Evolutionary conservation across 2,797 vertebrate species (phyloP), one percentile per base, ranked within the genome.

Genomic region (Pseudomugil gertrudae): DNA sequence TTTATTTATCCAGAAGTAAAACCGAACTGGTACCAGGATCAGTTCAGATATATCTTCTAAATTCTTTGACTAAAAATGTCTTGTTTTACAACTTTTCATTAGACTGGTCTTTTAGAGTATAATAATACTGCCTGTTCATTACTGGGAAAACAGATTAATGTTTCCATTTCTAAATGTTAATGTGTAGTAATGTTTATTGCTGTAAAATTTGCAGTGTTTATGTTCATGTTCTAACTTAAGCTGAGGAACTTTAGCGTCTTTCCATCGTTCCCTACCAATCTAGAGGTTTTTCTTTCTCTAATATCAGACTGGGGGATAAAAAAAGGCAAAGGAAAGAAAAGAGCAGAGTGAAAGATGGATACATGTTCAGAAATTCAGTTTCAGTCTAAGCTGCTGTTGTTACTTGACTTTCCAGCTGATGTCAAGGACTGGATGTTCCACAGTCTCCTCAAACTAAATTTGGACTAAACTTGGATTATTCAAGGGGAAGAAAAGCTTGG

Each of bases 391-490:
- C 85, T 69, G 2, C 32, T 79, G 72, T 30, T 70, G 66, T 78
- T 79, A 54, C 50, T 63, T 78, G 81, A 88, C 82, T 86, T 88
- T 89, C 72, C 62, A 69, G 68, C 73, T 76, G 60, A 83, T 76
- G 80, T 87, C 81, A 84, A 89, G 88, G 85, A 87, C 87, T 80
- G 74, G 65, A 77, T 78, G 83, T 82, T 84, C 79, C 71, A 76
- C 69, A 73, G 76, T 84, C 80, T 85, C 77, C 72, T 87, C 77
- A 76, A 71, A 85, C 87, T 89, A 81, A 83, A 90, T 90, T 80
- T 89, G 84, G 86, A 87, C 84, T 86, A 86, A 87, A 87, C 84
- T 78, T 62, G 81, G 84, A 89, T 89, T 87, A 89, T 89, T 88
- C 79, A 72, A 58, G 72, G 61, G 51, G 69, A 86, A 84, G 83